phyloP scores from a whole-genome alignment of 2,888 invertebrate genomes.

The Leistus spinibarbis region DNA sequence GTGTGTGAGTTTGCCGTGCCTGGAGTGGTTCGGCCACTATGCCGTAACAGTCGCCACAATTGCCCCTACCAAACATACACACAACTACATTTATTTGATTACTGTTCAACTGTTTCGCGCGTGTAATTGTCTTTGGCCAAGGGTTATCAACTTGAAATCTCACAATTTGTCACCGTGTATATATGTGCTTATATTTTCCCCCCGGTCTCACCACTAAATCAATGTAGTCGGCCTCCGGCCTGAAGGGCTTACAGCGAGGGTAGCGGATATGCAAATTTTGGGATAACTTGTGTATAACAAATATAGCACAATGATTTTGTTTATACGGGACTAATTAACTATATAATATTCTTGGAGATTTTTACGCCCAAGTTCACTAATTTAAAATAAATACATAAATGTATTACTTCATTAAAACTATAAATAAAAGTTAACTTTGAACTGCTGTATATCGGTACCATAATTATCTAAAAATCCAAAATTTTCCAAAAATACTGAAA shows the following conservation, averaged over 20 bases:
- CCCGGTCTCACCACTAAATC: background rate
- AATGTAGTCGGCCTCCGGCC: background rate
- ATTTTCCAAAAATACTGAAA: no score
- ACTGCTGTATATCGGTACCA: no score
- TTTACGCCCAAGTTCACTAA: no score
- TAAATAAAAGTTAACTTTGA: no score
- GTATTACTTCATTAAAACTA: no score
- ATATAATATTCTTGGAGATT: no score
- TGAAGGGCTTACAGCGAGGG: background rate
- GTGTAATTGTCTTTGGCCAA: slow-evolving; percentile 33
- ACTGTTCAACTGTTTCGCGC: slow-evolving; percentile 35
- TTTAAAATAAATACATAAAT: no score
- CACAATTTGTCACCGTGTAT: background rate
- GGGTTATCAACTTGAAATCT: slow-evolving; percentile 35
- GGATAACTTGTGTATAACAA: background rate
- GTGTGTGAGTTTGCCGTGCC: background rate
- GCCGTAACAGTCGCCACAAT: background rate
- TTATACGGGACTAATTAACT: background rate
- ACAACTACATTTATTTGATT: slow-evolving; percentile 35
- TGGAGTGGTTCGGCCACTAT: background rate
- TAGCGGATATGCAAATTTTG: background rate
- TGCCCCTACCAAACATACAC: slow-evolving; percentile 12
- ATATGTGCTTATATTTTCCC: no score
- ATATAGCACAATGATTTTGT: background rate
- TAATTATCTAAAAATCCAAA: no score